Percentiles rank a stretch among this genome's conserved stretches.
Evolutionary conservation across 1,140 invertebrate species (phyloP).

Genomic region (Asobara japonica): DNA sequence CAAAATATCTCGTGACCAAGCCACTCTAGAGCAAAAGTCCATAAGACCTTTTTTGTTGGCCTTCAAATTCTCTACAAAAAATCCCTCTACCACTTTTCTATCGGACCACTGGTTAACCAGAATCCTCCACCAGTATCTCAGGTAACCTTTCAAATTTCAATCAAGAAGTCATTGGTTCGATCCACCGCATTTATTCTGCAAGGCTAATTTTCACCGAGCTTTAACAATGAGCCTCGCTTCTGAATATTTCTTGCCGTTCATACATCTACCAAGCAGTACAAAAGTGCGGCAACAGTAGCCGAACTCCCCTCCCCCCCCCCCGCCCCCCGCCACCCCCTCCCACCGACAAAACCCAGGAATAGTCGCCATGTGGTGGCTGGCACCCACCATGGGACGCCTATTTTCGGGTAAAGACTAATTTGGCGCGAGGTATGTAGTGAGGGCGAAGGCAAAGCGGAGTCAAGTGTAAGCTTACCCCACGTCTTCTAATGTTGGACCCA

Average conservation of each 20-base stretch:
- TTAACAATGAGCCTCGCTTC: no score
- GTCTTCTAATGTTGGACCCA: conserved; percentile 22
- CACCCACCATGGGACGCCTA: conserved; percentile 72
- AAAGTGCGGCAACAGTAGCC: no score
- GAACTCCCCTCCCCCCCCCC: background rate
- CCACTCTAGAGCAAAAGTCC: background rate
- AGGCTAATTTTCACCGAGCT: no score
- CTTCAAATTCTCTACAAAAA: background rate
- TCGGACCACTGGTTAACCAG: background rate
- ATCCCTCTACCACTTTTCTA: background rate
- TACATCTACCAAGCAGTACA: no score
- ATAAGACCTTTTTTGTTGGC: background rate
- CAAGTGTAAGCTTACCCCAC: conserved; percentile 67
- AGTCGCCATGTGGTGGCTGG: conserved; percentile 62
- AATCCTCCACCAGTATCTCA: no score
- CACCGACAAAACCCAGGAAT: conserved; percentile 52
- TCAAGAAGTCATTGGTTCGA: no score
- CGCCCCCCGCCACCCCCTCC: background rate
- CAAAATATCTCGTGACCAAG: background rate
- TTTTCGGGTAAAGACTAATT: conserved; percentile 85
- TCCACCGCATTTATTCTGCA: no score
- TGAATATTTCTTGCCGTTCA: no score
- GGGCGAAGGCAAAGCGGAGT: conserved; percentile 50
- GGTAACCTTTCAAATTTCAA: background rate
- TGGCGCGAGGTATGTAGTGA: conserved; percentile 70